phyloP scores from a whole-genome alignment of 1,140 invertebrate genomes.

The Leucophenga varia region DNA sequence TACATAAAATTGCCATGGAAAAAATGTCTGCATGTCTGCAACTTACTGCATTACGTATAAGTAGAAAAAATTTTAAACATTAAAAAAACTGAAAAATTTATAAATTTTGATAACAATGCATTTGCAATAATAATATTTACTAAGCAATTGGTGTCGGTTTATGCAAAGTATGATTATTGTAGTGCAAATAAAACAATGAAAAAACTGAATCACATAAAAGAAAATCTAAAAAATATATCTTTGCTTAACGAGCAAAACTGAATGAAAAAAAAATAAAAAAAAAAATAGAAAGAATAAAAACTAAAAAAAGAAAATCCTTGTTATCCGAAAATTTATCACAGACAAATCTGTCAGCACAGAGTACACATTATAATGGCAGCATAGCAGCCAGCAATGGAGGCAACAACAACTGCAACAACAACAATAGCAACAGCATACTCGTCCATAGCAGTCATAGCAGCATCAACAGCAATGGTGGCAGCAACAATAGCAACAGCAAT shows the following conservation, averaged over 20 bases:
- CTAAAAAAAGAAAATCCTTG: slow-evolving; percentile 37
- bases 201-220: slow-evolving; percentile 1
- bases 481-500: slow-evolving; percentile 18
- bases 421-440: slow-evolving; percentile 11
- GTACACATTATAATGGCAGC: slow-evolving; percentile 45
- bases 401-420: slow-evolving; percentile 17
- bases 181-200: slow-evolving; percentile 4
- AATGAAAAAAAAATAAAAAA: slow-evolving; percentile 10
- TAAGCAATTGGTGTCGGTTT: too few relatives aligned
- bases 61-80: too few relatives aligned
- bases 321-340: slow-evolving; percentile 55
- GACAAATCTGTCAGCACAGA: slow-evolving; percentile 55
- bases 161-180: too few relatives aligned
- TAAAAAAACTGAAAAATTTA: background rate
- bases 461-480: slow-evolving; percentile 14
- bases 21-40: too few relatives aligned
- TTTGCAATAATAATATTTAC: background rate
- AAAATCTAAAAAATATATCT: slow-evolving; percentile 14
- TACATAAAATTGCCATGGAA: too few relatives aligned
- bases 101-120: background rate
- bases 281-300: slow-evolving; percentile 2
- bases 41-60: too few relatives aligned
- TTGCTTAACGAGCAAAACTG: too few relatives aligned
- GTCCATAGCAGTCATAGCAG: background rate
- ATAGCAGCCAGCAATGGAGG: slow-evolving; percentile 24